phyloP scores from a whole-genome alignment of 2,113 vertebrate species.

The Tenrec ecaudatus region DNA sequence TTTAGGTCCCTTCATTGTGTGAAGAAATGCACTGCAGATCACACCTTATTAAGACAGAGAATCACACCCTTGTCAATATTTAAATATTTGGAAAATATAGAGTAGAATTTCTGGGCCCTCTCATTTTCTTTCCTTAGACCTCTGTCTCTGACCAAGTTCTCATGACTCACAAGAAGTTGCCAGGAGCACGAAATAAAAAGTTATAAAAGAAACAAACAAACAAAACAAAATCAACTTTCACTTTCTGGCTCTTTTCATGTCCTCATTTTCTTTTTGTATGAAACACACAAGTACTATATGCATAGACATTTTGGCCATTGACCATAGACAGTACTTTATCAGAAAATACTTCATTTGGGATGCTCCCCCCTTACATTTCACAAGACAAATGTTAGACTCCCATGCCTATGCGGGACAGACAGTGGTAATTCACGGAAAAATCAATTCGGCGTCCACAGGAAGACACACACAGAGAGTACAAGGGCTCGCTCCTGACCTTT shows the following conservation, averaged over 20 bases:
- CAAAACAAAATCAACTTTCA: neutral
- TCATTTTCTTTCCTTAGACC: neutral
- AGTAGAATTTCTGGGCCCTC: neutral
- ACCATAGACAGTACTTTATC: slow-evolving; percentile 49
- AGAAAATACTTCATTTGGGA: slow-evolving; percentile 14
- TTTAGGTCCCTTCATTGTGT: neutral
- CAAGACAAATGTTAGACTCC: neutral
- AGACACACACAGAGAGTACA: neutral
- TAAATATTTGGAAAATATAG: neutral
- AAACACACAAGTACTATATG: neutral
- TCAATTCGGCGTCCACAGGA: slow-evolving; percentile 41
- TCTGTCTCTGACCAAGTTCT: neutral
- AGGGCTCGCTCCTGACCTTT: neutral
- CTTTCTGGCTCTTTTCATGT: neutral
- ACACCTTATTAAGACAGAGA: neutral
- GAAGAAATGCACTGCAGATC: neutral
- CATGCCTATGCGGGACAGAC: neutral
- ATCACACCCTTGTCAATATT: neutral
- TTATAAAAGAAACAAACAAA: neutral
- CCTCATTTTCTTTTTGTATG: neutral
- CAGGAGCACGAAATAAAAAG: neutral
- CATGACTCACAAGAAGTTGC: neutral
- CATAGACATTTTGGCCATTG: neutral
- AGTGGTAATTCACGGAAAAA: slow-evolving; percentile 58
- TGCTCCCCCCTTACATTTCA: neutral